A percentile compares a stretch with the other conserved stretches of the same genome.
phyloP scores from a whole-genome alignment of 2,888 invertebrate species.

The Saturnia japonica region DNA sequence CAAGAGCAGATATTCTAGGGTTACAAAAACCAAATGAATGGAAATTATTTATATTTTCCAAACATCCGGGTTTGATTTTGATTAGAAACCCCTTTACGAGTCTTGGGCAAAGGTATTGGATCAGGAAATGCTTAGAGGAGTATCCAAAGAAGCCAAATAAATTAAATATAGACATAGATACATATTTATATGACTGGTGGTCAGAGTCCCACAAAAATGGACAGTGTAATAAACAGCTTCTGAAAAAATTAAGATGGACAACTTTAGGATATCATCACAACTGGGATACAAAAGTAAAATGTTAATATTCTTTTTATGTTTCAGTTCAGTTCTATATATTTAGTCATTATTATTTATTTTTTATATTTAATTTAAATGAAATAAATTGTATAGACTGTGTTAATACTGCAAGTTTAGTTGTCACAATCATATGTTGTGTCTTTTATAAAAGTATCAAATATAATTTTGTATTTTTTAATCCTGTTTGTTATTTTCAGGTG shows the following conservation, averaged over 20 bases:
- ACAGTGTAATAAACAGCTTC: slow-evolving; percentile 57
- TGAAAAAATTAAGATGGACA: slow-evolving; percentile 90
- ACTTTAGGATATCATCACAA: slow-evolving; percentile 99
- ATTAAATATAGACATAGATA: slow-evolving; percentile 84
- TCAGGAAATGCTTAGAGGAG: slow-evolving; percentile 87
- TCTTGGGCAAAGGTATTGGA: slow-evolving; percentile 92
- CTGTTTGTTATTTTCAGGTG: slow-evolving; percentile 65
- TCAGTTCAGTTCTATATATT: no score
- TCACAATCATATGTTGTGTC: neutral
- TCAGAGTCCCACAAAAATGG: slow-evolving; percentile 75
- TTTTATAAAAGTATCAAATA: neutral
- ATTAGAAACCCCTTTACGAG: slow-evolving; percentile 92
- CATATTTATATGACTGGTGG: slow-evolving; percentile 84
- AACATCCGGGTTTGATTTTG: slow-evolving; percentile 88
- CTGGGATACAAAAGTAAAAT: slow-evolving; percentile 95
- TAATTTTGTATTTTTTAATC: slow-evolving; percentile 22
- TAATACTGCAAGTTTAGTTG: neutral
- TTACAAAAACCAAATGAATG: slow-evolving; percentile 71
- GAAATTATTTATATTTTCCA: slow-evolving; percentile 83
- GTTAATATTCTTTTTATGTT: slow-evolving; percentile 39
- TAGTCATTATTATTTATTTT: no score
- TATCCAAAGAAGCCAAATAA: slow-evolving; percentile 89
- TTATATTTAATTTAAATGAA: no score
- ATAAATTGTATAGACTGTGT: no score
- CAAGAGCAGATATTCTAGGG: slow-evolving; percentile 50